phyloP scores from a whole-genome alignment of 2,888 invertebrate genomes.

The Thumatha senex region DNA sequence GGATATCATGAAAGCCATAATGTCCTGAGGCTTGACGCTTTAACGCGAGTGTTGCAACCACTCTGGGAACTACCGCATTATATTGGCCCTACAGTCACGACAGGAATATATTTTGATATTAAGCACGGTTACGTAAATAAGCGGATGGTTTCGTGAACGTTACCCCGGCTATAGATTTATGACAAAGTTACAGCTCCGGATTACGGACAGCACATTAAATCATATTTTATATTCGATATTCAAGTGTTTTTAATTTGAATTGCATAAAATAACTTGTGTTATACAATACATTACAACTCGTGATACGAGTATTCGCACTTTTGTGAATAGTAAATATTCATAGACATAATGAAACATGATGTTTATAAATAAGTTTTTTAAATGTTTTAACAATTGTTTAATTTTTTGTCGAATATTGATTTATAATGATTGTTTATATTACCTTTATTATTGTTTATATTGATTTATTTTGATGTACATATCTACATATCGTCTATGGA shows the following conservation, averaged over 20 bases:
- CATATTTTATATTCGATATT: slow-evolving; percentile 35
- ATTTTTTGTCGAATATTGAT: too few species aligned
- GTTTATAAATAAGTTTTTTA: too few species aligned
- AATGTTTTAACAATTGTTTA: too few species aligned
- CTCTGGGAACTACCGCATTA: slow-evolving; percentile 59
- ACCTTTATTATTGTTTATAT: too few species aligned
- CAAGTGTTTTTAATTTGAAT: slow-evolving; percentile 34
- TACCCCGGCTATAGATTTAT: slow-evolving; percentile 62
- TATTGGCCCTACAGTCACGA: slow-evolving; percentile 64
- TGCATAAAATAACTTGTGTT: slow-evolving; percentile 18
- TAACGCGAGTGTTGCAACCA: slow-evolving; percentile 59
- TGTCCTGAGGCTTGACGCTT: slow-evolving; percentile 43
- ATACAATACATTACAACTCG: slow-evolving; percentile 23
- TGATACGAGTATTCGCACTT: neutral
- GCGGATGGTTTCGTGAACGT: slow-evolving; percentile 60
- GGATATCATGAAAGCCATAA: slow-evolving; percentile 66
- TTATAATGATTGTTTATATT: too few species aligned
- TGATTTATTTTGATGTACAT: too few species aligned
- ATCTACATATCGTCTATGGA: too few species aligned
- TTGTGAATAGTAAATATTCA: neutral
- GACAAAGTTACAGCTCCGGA: slow-evolving; percentile 39
- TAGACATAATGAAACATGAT: slow-evolving; percentile 3
- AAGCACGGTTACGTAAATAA: slow-evolving; percentile 58
- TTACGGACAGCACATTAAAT: slow-evolving; percentile 33
- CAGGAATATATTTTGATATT: slow-evolving; percentile 46